Base-by-base conservation (phyloP, 2,888 invertebrate genomes). In the Ennomos erosarius region DNA sequence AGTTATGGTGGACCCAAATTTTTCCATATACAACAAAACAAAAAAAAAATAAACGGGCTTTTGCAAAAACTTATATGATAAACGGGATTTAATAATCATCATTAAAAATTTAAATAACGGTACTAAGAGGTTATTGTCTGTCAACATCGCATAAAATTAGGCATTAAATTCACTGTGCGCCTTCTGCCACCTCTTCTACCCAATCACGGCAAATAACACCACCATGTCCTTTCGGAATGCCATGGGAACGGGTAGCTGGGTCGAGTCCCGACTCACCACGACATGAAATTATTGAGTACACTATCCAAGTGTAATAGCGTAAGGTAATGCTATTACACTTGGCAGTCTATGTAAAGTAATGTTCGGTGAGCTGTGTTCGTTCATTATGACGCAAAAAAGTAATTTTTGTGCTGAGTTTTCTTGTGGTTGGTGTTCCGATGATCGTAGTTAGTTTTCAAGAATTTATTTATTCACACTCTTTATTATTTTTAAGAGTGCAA, bases 211-310 rank as follows among this genome's bases (percentile, higher is more conserved):
- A 70, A 76, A 77, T 82, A 84, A 84, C 81, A 76, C 74, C 75
- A 73, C 71, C 76, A 73, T 83, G 84, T 72, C 73, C 68, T 62
- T 66, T 72, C 74, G 80, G 88, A 88, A 89, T 89, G 89, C 85
- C 78, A 84, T 89, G 90, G 90, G 89, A 90, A 88, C 89, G 84
- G 74, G 85, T 85, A 81, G 83, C 82, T 52, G 69, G 67, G 59
- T 57, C 69, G 63, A 62, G 71, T 71, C 67, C 63, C 70, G 70
- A 58, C 74, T 71, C 70, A 55, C 79, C 85, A 83, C 79, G 83
- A 84, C 84, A 84, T 79, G 85, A 78, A 80, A 85, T 85, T 81
- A 85, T 85, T 85, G 84, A 82, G 81, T 75, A 74, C 74, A 73
- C 79, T 73, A 85, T 84, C 83, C 16, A 16, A 16, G 16, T 16